Evolutionary conservation across 2,888 invertebrate species (phyloP), one percentile per base, ranked within the genome.

Genomic region (Cryptocephalus moraei): DNA sequence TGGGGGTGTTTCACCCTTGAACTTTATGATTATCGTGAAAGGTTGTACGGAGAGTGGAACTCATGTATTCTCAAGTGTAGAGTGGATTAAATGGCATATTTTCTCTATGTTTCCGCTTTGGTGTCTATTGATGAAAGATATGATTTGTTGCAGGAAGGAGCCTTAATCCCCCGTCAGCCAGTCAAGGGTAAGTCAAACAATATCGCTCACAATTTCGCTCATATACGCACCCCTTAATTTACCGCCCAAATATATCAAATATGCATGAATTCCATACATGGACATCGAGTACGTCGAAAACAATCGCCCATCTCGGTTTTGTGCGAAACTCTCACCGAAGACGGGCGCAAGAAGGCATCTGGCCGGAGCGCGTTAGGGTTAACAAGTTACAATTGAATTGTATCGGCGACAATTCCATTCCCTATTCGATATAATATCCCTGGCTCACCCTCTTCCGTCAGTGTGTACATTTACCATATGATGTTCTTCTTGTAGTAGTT

Each of bases 381-480:
- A 70, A 70, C 69, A 64, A 70, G 68, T 66, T 69, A 68, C 69
- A 69, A 69, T 70, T 67, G 64, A 68, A 70, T 68, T 65, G 67
- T 65, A 64, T 22, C 61, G 53, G 60, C 63, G 62, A 63, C 62
- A 62, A 61, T 62, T 64, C 61, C 57, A 62, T 61, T 65, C 63
- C 63, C 60, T 56, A 56, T 66, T 66, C 65, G 63, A 64, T 66
- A 64, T 65, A 65, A 68, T 67, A 68, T 68, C 66, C 63, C 47
- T 22, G 51, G 56, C 60, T 56, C 62, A 22, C 62, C 62, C 58
- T 59, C 54, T 49, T 54, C 54, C 50, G 55, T 51, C 47, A 54
- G 61, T 63, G 63, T 63, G 62, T 65, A 66, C 65, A 64, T 67
- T 66, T 63, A 65, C 66, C 66, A 66, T 65, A 67, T 67, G 67